These are phyloP conservation scores for Liparis tanakae DNA, from an alignment of 2,797 vertebrate genomes.

Conservation along the genomic window DNA sequence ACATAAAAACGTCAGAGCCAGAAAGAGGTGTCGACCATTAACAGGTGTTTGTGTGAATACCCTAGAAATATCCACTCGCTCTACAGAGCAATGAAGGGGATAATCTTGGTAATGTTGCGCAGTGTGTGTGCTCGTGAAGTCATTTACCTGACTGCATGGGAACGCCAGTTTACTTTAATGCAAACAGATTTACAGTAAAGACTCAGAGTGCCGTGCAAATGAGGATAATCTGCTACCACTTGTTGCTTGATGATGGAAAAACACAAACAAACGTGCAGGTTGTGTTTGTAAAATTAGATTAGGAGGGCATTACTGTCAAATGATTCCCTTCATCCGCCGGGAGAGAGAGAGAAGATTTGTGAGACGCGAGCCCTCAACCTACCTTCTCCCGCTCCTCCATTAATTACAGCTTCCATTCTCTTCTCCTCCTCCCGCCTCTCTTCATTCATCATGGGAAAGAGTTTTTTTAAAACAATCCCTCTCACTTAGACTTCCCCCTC, in stretches of 20 bases:
- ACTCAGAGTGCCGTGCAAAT: constrained; percentile 55
- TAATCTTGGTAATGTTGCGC: constrained; percentile 66
- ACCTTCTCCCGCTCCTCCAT: constrained; percentile 48
- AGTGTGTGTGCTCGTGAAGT: constrained; percentile 52
- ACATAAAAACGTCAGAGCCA: constrained; percentile 24
- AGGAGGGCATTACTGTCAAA: constrained; percentile 24
- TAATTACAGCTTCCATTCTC: constrained; percentile 64
- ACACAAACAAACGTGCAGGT: constrained; percentile 27
- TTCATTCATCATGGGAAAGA: constrained; percentile 56
- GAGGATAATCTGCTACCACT: constrained; percentile 57
- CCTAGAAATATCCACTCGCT: constrained; percentile 19
- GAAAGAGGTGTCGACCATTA: constrained; percentile 38
- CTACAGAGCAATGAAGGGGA: constrained; percentile 57
- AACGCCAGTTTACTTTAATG: constrained; percentile 50
- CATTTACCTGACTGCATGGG: constrained; percentile 60
- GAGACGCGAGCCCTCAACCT: constrained; percentile 1
- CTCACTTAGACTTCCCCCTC: neutral
- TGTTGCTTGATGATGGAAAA: constrained; percentile 55
- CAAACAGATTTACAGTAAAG: constrained; percentile 52
- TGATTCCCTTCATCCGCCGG: constrained; percentile 9
- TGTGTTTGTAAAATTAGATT: constrained; percentile 30
- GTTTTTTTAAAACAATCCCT: constrained; percentile 67
- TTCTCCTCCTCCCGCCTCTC: constrained; percentile 53
- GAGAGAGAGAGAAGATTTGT: constrained; percentile 28
- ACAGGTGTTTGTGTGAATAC: constrained; percentile 45